A percentile compares a stretch with the other conserved stretches of the same genome.
Evolutionary conservation across 2,797 vertebrate species (phyloP).

Genomic region (Corythornis leucogaster): DNA sequence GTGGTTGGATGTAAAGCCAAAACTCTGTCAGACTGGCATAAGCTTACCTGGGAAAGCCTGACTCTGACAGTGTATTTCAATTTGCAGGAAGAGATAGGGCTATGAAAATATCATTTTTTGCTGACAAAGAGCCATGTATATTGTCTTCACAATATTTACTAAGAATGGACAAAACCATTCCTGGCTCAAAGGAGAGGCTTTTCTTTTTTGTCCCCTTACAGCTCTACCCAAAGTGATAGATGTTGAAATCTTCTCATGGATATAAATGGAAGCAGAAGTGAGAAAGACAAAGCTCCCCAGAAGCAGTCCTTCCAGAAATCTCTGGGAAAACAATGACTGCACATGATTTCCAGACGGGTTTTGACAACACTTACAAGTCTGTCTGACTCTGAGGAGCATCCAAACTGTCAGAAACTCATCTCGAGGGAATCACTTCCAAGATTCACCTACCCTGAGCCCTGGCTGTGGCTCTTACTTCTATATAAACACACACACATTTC

Average conservation of each 20-base stretch:
- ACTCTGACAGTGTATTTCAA: not conserved
- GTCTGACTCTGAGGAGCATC: not conserved
- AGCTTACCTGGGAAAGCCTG: not conserved
- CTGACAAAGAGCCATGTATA: not conserved
- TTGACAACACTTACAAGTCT: not conserved
- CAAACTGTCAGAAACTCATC: not conserved
- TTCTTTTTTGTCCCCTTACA: rapidly evolving
- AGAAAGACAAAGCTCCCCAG: not conserved
- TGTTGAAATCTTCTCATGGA: not conserved
- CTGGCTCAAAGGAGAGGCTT: not conserved
- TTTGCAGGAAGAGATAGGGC: not conserved
- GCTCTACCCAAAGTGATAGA: not conserved
- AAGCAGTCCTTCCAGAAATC: not conserved
- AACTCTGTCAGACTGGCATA: not conserved
- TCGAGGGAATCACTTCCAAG: not conserved
- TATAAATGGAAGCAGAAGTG: not conserved
- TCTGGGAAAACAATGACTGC: not conserved
- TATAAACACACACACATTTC: not conserved
- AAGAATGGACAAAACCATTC: not conserved
- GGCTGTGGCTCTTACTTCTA: not conserved
- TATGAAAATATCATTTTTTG: not conserved
- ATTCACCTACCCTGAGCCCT: not conserved
- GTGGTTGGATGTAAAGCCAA: not conserved
- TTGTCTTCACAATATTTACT: not conserved
- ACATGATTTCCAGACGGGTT: not conserved